Base-by-base conservation (phyloP, 2,888 invertebrate species). In the Agrotis clavis region DNA sequence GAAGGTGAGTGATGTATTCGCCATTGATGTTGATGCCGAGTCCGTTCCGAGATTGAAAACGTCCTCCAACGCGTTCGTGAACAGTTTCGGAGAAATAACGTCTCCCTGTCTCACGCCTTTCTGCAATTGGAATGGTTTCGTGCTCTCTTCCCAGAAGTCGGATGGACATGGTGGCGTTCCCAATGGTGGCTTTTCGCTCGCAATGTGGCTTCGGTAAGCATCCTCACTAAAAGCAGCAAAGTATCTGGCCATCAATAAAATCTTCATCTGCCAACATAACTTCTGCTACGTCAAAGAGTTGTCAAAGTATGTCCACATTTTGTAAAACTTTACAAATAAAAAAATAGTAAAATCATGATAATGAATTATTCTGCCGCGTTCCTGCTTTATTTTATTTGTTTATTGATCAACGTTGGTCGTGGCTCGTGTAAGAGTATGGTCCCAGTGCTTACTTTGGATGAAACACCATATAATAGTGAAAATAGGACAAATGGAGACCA, bases 361-460 rank as follows among this genome's bases (percentile, higher is more conserved):
- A 89, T 88, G 86, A 77, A 85, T 77, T 70, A 77, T 77, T 64
- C 71, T 51, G 41, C 61, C 19, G 53, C 75, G 57, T 74, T 77
- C 50, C 14, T 84, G 56, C 25, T 84, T 64, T 64, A 67, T 74
- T 74, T 74, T 82, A 66, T 65, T 60, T 59, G 72, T 47, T 30
- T 65, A 71, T 51, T 57, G 62, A 48, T 19, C 64, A 76, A 77
- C 57, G 21, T 78, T 30, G 61, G 70, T 16, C 30, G 74, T 76
- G 81, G 75, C 0, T 48, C 47, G 9, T 78, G 84, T 2, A 86
- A 88, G 45, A 90, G 88, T 67, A 67, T 87, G 65, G 89, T 94
- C 2, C 94, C 94, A 0, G 83, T 92, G 0, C 65, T 93, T 2
- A 81, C 86, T 1, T 71, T 93, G 71, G 86, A 90, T 30, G 80